These are phyloP conservation scores for Horisme vitalbata DNA, from an alignment of 2,888 invertebrate genomes.

Conservation along the genomic window DNA sequence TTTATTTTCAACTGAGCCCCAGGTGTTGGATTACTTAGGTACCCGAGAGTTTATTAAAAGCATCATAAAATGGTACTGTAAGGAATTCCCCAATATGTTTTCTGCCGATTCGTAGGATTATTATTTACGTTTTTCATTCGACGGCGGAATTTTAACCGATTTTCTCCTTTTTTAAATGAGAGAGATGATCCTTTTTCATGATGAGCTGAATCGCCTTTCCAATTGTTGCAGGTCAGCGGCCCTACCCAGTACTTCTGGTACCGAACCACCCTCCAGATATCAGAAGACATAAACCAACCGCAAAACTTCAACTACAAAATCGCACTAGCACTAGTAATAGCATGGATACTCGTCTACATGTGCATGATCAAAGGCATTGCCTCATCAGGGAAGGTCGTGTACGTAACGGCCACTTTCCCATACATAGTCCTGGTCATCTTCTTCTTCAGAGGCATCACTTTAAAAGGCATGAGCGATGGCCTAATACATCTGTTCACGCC, in stretches of 20 bases:
- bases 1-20: neutral
- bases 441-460: conserved; percentile 96
- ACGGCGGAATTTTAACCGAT: too few species aligned
- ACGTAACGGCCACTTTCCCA: conserved; percentile 98
- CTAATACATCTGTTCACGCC: conserved; percentile 95
- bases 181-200: too few species aligned
- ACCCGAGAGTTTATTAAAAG: neutral
- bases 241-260: conserved; percentile 98
- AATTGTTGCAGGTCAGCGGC: conserved; percentile 88
- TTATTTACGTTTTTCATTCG: too few species aligned
- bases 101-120: too few species aligned
- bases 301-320: conserved; percentile 96
- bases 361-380: conserved; percentile 99
- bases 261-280: conserved; percentile 94
- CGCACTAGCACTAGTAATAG: conserved; percentile 91
- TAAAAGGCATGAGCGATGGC: conserved; percentile 94
- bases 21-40: conserved; percentile 4
- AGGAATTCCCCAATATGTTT: conserved; percentile 10
- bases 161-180: too few species aligned
- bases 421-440: conserved; percentile 97
- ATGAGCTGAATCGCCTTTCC: conserved; percentile 13
- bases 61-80: conserved; percentile 9
- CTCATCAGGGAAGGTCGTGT: conserved; percentile 97
- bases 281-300: conserved; percentile 93
- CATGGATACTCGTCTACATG: conserved; percentile 97